These are phyloP conservation scores for Sciurus niger DNA, from an alignment of 2,113 vertebrate genomes.

Conservation along the genomic window DNA sequence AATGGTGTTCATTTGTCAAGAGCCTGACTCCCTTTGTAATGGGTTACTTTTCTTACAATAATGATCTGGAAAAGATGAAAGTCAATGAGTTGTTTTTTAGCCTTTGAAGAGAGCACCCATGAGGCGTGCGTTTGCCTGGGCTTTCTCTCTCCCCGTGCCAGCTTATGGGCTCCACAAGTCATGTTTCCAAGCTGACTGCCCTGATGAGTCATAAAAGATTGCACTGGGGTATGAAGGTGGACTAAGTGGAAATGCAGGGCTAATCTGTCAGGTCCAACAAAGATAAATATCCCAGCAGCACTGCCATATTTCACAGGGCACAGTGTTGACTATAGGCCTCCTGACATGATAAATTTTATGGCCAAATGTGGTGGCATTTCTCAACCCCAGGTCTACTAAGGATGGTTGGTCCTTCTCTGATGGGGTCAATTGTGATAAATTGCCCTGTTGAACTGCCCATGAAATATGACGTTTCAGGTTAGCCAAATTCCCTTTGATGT, in stretches of 20 bases:
- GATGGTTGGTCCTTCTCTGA: slow-evolving; percentile 84
- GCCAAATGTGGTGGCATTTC: slow-evolving; percentile 86
- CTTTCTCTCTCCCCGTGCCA: not conserved
- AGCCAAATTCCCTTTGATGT: slow-evolving; percentile 74
- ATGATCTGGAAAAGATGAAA: slow-evolving; percentile 41
- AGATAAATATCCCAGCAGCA: slow-evolving; percentile 85
- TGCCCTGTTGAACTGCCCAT: slow-evolving; percentile 72
- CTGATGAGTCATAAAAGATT: slow-evolving; percentile 81
- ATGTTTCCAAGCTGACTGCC: slow-evolving; percentile 77
- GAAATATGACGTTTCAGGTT: slow-evolving; percentile 84
- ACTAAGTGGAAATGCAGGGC: slow-evolving; percentile 81
- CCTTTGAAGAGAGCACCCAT: not conserved
- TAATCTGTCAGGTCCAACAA: slow-evolving; percentile 85
- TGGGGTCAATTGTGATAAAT: slow-evolving; percentile 87
- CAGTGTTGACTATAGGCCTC: slow-evolving; percentile 80
- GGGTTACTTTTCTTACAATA: slow-evolving; percentile 62
- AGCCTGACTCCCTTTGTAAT: not conserved
- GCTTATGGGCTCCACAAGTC: slow-evolving; percentile 64
- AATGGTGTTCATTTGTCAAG: slow-evolving; percentile 2
- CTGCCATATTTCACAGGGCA: slow-evolving; percentile 79
- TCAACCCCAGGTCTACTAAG: slow-evolving; percentile 82
- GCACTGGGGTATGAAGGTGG: slow-evolving; percentile 56
- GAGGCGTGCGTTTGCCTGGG: not conserved
- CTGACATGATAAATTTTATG: slow-evolving; percentile 88
- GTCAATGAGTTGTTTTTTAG: slow-evolving; percentile 19